These are phyloP conservation scores for Natator depressus DNA, from an alignment of 2,113 vertebrate species.

Conservation along the genomic window DNA sequence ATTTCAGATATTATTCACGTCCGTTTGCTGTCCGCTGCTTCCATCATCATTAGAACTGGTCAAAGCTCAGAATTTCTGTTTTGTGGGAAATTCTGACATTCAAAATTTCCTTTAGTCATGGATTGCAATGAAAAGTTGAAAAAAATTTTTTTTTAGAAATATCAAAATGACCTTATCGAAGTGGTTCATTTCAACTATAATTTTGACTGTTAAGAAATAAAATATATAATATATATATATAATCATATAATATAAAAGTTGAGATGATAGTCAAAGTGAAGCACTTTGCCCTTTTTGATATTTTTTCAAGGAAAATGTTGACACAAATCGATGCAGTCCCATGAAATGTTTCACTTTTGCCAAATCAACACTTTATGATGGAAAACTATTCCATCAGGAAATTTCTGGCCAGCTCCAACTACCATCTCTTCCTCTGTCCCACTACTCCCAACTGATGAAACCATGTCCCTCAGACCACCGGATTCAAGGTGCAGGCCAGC, in stretches of 20 bases:
- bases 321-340: not conserved
- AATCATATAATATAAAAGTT: not conserved
- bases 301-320: not conserved
- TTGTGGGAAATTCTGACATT: conserved; percentile 30
- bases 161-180: not conserved
- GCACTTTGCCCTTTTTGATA: not conserved
- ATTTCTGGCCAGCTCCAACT: not conserved
- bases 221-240: not conserved
- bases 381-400: not conserved
- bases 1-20: not conserved
- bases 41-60: conserved; percentile 44
- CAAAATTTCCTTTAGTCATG: not conserved
- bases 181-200: not conserved
- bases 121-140: conserved; percentile 41
- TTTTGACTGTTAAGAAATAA: not conserved
- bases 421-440: not conserved
- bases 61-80: conserved; percentile 34
- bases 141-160: conserved; percentile 45
- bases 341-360: conserved; percentile 4
- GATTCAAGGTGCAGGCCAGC: not conserved
- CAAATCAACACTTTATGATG: not conserved
- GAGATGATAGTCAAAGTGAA: not conserved
- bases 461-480: not conserved
- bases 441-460: not conserved
- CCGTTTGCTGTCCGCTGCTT: not conserved